Evolutionary conservation across 2,888 invertebrate species (phyloP).

Genomic region (Leistus spinibarbis): DNA sequence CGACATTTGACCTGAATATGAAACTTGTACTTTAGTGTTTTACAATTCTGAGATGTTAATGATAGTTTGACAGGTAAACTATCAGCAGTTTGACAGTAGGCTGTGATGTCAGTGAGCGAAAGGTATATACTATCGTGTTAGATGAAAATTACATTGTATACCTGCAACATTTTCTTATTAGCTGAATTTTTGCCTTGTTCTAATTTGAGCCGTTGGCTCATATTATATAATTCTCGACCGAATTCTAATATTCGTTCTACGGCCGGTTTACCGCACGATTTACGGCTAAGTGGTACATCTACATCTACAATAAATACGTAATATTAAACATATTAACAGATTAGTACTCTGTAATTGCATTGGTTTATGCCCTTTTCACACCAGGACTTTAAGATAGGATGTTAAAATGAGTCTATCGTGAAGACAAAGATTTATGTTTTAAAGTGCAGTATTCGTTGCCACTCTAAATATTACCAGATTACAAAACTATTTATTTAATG

Average conservation of each 20-base stretch:
- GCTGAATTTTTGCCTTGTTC: conserved; percentile 81
- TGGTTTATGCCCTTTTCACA: neutral
- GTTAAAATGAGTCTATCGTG: no score
- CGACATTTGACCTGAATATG: no score
- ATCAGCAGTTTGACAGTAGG: neutral
- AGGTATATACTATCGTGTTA: neutral
- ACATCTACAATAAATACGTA: conserved; percentile 56
- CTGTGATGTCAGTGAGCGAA: no score
- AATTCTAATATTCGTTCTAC: conserved; percentile 94
- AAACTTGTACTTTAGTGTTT: no score
- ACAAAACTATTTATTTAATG: no score
- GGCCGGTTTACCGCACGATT: conserved; percentile 70
- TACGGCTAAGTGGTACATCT: conserved; percentile 55
- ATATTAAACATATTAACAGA: neutral
- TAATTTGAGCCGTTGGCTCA: conserved; percentile 83
- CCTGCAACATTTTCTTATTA: conserved; percentile 92
- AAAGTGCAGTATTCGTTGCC: no score
- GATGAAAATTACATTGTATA: conserved; percentile 50
- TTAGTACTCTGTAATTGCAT: no score
- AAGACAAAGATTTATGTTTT: neutral
- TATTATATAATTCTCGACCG: conserved; percentile 90
- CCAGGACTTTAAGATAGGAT: no score
- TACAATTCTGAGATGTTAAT: no score
- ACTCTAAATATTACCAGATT: no score
- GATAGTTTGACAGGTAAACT: no score